These are phyloP conservation scores for Drosophila chauvacae DNA, from an alignment of 1,140 invertebrate genomes.

Conservation along the genomic window DNA sequence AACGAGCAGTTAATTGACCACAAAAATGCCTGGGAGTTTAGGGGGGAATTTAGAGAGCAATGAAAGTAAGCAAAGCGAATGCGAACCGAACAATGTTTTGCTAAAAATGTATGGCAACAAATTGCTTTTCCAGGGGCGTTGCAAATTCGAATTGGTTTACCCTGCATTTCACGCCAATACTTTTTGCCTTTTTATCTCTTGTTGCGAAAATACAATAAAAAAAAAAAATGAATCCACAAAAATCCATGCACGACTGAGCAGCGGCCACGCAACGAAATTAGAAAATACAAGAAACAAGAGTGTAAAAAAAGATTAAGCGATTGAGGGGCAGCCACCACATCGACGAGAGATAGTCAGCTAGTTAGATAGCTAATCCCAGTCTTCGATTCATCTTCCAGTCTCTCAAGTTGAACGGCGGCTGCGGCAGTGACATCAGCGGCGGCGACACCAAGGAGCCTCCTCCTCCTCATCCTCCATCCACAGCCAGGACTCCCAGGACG, in stretches of 20 bases:
- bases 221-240: constrained; percentile 28
- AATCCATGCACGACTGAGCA: constrained; percentile 73
- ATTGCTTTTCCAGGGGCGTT: constrained; percentile 73
- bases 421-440: constrained; percentile 43
- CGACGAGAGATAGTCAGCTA: constrained; percentile 43
- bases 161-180: constrained; percentile 26
- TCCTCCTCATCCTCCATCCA: constrained; percentile 2
- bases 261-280: constrained; percentile 61
- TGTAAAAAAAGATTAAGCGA: constrained; percentile 52
- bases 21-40: constrained; percentile 59
- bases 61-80: constrained; percentile 62
- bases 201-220: constrained; percentile 17
- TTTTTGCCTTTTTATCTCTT: constrained; percentile 7
- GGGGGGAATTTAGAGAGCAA: constrained; percentile 39
- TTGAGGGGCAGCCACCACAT: constrained; percentile 48
- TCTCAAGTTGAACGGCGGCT: constrained; percentile 78
- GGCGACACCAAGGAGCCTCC: constrained; percentile 23
- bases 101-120: constrained; percentile 70
- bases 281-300: constrained; percentile 60
- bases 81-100: constrained; percentile 58
- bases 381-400: constrained; percentile 64
- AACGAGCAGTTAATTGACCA: constrained; percentile 71
- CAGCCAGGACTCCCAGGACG: constrained; percentile 45
- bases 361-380: constrained; percentile 41
- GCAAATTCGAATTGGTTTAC: constrained; percentile 49